Evolutionary conservation across 2,888 invertebrate species (phyloP).

Genomic region (Allacma fusca): DNA sequence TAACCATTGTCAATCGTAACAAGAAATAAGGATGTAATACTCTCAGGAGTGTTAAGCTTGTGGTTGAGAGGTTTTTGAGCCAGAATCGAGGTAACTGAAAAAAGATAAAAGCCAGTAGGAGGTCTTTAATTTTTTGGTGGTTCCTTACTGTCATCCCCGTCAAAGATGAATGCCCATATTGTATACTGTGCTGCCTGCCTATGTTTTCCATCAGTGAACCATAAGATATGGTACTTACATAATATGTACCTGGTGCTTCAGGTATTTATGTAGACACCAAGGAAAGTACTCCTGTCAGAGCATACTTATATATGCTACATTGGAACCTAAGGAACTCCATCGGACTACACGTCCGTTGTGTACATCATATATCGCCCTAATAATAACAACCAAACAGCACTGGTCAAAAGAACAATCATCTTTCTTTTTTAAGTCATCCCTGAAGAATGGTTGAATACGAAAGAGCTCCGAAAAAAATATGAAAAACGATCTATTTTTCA

Average conservation of each 20-base stretch:
- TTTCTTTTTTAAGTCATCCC: slow-evolving; percentile 51
- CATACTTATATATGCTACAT: not conserved
- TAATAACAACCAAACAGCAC: not conserved
- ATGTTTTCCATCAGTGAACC: slow-evolving; percentile 39
- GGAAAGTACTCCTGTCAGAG: not conserved
- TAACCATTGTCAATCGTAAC: slow-evolving; percentile 19
- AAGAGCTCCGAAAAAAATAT: slow-evolving; percentile 31
- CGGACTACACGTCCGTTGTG: not conserved
- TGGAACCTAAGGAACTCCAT: not conserved
- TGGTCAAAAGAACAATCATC: slow-evolving; percentile 56
- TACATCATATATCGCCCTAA: slow-evolving; percentile 21
- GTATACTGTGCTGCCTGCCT: slow-evolving; percentile 31
- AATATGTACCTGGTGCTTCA: no score
- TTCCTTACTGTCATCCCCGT: slow-evolving; percentile 61
- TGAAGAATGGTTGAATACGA: slow-evolving; percentile 19
- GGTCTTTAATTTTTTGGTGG: slow-evolving; percentile 62
- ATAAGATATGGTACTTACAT: slow-evolving; percentile 18
- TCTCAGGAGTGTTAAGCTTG: slow-evolving; percentile 18
- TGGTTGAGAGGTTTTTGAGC: slow-evolving; percentile 21
- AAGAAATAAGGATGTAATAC: slow-evolving; percentile 13
- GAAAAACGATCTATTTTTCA: slow-evolving; percentile 54
- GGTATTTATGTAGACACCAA: no score
- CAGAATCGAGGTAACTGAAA: slow-evolving; percentile 39
- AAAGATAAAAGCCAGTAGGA: slow-evolving; percentile 60
- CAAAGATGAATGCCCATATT: slow-evolving; percentile 50